Evolutionary conservation across 2,797 vertebrate genomes (phyloP).

Genomic region (Lemur catta): DNA sequence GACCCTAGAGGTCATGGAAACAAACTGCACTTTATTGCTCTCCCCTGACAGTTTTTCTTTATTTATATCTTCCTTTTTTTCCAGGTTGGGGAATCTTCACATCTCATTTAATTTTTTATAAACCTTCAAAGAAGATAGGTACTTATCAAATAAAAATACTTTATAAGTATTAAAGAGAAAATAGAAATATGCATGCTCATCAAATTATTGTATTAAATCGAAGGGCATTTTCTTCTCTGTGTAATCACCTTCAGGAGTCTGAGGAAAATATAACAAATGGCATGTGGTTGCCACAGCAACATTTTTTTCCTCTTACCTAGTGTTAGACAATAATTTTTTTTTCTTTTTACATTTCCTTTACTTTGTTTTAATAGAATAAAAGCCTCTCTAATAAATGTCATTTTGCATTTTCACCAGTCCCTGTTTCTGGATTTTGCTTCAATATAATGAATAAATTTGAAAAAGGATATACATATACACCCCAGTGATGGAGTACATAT

Average conservation of each 20-base stretch:
- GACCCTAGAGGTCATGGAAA: not conserved
- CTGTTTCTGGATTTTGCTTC: slow-evolving; percentile 59
- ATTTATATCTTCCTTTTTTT: slow-evolving; percentile 39
- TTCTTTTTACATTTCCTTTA: slow-evolving; percentile 35
- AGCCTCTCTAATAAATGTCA: slow-evolving; percentile 59
- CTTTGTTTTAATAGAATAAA: slow-evolving; percentile 78
- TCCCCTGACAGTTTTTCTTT: not conserved
- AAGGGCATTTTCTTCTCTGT: slow-evolving; percentile 50
- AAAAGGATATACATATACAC: slow-evolving; percentile 46
- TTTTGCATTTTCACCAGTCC: slow-evolving; percentile 48
- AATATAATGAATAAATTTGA: slow-evolving; percentile 68
- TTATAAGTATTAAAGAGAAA: not conserved
- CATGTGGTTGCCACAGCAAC: slow-evolving; percentile 77
- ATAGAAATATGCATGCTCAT: slow-evolving; percentile 41
- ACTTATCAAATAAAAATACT: slow-evolving; percentile 21
- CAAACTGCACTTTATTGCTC: not conserved
- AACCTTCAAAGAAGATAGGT: not conserved
- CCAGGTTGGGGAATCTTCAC: not conserved
- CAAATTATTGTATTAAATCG: slow-evolving; percentile 49
- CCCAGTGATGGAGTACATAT: slow-evolving; percentile 72
- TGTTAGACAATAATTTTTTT: slow-evolving; percentile 30
- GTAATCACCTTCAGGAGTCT: slow-evolving; percentile 57
- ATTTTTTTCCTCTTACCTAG: slow-evolving; percentile 66
- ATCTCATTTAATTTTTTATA: not conserved
- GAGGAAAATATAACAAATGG: slow-evolving; percentile 71